Conservation (phyloP, 2,888 invertebrate species). For the Notodonta ziczac region DNA sequence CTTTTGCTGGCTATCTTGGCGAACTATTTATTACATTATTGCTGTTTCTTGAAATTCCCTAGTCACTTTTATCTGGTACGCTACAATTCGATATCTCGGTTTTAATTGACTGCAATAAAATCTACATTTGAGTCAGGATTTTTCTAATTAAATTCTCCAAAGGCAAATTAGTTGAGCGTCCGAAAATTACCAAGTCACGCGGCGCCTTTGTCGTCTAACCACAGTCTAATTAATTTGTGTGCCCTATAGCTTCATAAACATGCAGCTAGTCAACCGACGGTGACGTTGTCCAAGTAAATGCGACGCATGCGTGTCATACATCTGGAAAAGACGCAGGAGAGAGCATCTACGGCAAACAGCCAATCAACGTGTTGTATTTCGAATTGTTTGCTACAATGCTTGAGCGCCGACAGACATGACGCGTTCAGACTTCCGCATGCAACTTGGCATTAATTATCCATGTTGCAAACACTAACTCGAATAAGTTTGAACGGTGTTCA, state of each 20-base stretch:
- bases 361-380: slow-evolving; percentile 20
- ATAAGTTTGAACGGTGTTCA: slow-evolving; percentile 37
- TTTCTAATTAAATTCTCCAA: neutral
- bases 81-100: too few relatives aligned
- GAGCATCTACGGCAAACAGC: slow-evolving; percentile 13
- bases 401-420: slow-evolving; percentile 1
- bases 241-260: slow-evolving; percentile 21
- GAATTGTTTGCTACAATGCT: slow-evolving; percentile 16
- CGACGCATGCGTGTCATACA: neutral
- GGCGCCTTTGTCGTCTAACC: slow-evolving; percentile 12
- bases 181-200: slow-evolving; percentile 15
- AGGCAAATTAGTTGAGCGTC: neutral
- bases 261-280: neutral
- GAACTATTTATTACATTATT: neutral
- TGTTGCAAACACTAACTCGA: slow-evolving; percentile 18
- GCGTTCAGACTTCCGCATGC: neutral
- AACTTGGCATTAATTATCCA: neutral
- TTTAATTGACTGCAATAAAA: neutral
- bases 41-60: neutral
- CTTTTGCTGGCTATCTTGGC: too few relatives aligned
- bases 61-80: neutral
- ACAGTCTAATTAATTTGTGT: slow-evolving; percentile 26
- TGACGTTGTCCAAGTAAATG: neutral
- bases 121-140: neutral
- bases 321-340: slow-evolving; percentile 12